Percentiles rank a stretch among this genome's conserved stretches.
phyloP scores from a whole-genome alignment of 2,888 invertebrate species.

The Eupithecia centaureata region DNA sequence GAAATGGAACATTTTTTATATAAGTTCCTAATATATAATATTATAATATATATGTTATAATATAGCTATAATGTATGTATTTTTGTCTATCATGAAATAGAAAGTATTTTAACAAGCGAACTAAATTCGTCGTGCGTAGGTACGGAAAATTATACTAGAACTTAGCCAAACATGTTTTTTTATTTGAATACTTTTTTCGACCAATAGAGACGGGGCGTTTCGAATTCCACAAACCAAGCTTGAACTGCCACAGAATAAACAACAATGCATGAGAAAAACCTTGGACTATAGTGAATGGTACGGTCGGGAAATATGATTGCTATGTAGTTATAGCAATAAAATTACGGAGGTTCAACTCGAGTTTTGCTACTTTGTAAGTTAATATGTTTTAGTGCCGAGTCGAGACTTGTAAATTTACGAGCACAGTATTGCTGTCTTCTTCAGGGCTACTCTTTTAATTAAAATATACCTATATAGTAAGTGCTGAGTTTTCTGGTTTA shows the following conservation, averaged over 20 bases:
- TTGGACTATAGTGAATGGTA: constrained; percentile 8
- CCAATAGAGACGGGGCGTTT: neutral
- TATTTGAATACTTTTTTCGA: too few species aligned
- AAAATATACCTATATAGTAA: neutral
- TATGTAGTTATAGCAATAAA: neutral
- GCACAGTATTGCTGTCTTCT: neutral
- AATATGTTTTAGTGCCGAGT: neutral
- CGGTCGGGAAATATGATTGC: constrained; percentile 2
- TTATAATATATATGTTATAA: too few species aligned
- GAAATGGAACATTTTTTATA: too few species aligned
- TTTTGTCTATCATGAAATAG: too few species aligned
- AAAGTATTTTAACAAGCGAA: neutral
- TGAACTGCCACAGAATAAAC: neutral
- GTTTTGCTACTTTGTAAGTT: constrained; percentile 11
- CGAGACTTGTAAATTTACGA: neutral
- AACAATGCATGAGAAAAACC: constrained; percentile 11
- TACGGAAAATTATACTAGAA: too few species aligned
- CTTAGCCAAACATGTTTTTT: too few species aligned
- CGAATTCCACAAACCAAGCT: constrained; percentile 1
- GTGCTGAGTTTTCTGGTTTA: too few species aligned
- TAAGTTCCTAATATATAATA: too few species aligned
- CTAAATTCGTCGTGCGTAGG: neutral
- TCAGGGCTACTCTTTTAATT: neutral
- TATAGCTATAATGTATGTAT: too few species aligned
- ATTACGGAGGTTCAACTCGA: neutral